Conservation (phyloP, 2,888 invertebrate genomes). For the Drosophila neotestacea region DNA sequence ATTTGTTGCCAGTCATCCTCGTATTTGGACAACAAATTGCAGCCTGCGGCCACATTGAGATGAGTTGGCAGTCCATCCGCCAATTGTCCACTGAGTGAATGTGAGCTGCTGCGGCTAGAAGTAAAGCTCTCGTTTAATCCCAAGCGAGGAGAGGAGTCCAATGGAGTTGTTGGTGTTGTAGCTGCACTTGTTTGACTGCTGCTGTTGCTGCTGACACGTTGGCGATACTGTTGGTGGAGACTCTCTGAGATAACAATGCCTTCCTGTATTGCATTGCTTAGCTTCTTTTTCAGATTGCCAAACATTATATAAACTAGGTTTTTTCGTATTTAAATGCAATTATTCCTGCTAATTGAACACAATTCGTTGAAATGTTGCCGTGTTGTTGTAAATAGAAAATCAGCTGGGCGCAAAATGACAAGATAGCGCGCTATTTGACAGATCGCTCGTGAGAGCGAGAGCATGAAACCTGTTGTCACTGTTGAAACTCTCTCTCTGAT, state of each 20-base stretch:
- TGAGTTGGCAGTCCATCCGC: constrained; percentile 76
- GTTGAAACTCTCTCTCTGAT: constrained; percentile 12
- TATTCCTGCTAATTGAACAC: constrained; percentile 30
- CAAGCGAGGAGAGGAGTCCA: constrained; percentile 20
- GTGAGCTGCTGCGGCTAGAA: constrained; percentile 53
- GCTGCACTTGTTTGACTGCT: constrained; percentile 38
- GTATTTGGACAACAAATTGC: constrained; percentile 88
- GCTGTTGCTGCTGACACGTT: constrained; percentile 65
- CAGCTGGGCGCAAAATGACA: constrained; percentile 57
- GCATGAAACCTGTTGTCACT: constrained; percentile 24
- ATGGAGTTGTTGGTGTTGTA: constrained; percentile 41
- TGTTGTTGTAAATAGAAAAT: constrained; percentile 56
- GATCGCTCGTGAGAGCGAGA: neutral
- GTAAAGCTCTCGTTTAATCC: constrained; percentile 47
- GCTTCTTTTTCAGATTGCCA: constrained; percentile 85
- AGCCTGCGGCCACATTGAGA: constrained; percentile 87
- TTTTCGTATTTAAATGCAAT: constrained; percentile 8
- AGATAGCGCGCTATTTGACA: constrained; percentile 11
- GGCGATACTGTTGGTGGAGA: constrained; percentile 81
- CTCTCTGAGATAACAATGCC: constrained; percentile 84
- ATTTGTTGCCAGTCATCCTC: constrained; percentile 89
- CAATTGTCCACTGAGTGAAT: constrained; percentile 42
- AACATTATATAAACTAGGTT: constrained; percentile 83
- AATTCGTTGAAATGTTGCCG: constrained; percentile 8
- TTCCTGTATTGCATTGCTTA: constrained; percentile 86